These are phyloP conservation scores for Hirundo rustica DNA, from an alignment of 2,797 vertebrate species.

Conservation along the genomic window DNA sequence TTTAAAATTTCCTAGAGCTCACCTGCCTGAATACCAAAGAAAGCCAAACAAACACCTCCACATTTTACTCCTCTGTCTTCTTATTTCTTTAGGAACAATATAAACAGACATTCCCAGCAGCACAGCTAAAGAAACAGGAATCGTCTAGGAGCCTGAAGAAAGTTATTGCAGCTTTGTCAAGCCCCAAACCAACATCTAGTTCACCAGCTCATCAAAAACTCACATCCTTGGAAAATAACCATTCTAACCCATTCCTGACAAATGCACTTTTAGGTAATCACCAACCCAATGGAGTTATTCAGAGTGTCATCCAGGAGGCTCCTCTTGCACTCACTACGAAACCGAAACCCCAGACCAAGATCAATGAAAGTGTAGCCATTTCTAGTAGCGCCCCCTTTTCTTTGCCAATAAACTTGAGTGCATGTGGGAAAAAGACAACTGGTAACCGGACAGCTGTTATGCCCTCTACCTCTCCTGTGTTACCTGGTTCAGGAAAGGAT, in stretches of 20 bases:
- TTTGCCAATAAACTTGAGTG: constrained; percentile 86
- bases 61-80: constrained; percentile 41
- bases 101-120: constrained; percentile 81
- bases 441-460: constrained; percentile 68
- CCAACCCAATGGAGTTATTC: constrained; percentile 83
- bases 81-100: constrained; percentile 82
- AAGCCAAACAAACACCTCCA: neutral
- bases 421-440: constrained; percentile 76
- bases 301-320: constrained; percentile 86
- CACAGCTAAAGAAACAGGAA: constrained; percentile 82
- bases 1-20: neutral
- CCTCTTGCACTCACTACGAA: constrained; percentile 92
- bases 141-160: constrained; percentile 88
- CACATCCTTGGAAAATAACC: constrained; percentile 78
- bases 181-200: constrained; percentile 75
- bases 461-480: constrained; percentile 75
- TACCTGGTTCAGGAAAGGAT: constrained; percentile 81
- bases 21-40: neutral
- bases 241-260: constrained; percentile 89
- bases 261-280: constrained; percentile 92
- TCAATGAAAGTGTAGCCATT: constrained; percentile 73
- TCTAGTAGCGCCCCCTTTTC: constrained; percentile 75
- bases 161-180: constrained; percentile 75
- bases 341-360: constrained; percentile 79
- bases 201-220: constrained; percentile 79